These are phyloP conservation scores for Cryptus viduatorius DNA, from an alignment of 2,888 invertebrate species.

Conservation along the genomic window DNA sequence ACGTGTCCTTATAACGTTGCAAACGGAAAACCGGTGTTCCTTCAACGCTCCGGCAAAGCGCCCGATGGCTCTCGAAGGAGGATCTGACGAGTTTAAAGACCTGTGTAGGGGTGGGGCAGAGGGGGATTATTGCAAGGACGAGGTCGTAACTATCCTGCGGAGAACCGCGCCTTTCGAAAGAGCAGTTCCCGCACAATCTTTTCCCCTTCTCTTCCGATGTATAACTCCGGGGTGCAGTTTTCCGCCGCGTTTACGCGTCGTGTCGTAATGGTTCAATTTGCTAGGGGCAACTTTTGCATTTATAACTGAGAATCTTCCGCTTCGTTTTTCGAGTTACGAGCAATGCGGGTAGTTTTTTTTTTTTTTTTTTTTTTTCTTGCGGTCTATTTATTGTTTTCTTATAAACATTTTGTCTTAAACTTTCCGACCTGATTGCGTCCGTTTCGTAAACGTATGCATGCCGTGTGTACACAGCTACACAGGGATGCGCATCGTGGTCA, in stretches of 20 bases:
- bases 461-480: not conserved
- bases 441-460: not conserved
- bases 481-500: slow-evolving; percentile 48
- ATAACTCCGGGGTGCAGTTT: slow-evolving; percentile 19
- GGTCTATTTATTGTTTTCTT: not conserved
- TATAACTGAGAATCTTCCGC: not conserved
- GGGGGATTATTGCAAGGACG: slow-evolving; percentile 59
- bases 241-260: slow-evolving; percentile 55
- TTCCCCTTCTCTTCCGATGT: not conserved
- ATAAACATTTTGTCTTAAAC: not conserved
- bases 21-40: slow-evolving; percentile 64
- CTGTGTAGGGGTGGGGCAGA: slow-evolving; percentile 14
- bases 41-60: not conserved
- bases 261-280: slow-evolving; percentile 77
- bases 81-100: slow-evolving; percentile 62
- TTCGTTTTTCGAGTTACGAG: slow-evolving; percentile 1
- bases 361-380: slow-evolving; percentile 2
- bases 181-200: slow-evolving; percentile 26
- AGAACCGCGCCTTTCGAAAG: slow-evolving; percentile 59
- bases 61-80: slow-evolving; percentile 30
- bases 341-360: slow-evolving; percentile 5
- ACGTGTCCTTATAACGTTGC: slow-evolving; percentile 51
- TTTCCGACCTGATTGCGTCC: slow-evolving; percentile 1
- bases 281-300: slow-evolving; percentile 65
- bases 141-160: slow-evolving; percentile 64